These are phyloP conservation scores for Taenioides sp. DNA, from an alignment of 2,797 vertebrate species.

Conservation along the genomic window DNA sequence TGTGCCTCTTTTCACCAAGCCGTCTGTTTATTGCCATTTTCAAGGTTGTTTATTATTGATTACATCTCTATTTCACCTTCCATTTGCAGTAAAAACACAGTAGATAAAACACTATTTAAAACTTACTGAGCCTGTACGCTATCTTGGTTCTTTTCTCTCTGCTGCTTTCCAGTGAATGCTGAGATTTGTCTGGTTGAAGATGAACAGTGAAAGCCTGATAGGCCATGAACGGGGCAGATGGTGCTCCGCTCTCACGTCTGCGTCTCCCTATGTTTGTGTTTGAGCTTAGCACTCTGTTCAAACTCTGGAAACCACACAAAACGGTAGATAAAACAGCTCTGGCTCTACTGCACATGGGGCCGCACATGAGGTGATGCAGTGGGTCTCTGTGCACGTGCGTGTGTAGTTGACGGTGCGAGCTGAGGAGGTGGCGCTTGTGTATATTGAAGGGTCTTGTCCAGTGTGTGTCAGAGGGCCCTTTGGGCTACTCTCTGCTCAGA, in stretches of 20 bases:
- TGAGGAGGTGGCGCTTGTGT: constrained; percentile 66
- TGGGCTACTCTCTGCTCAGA: constrained; percentile 77
- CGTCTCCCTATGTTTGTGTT: constrained; percentile 75
- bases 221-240: constrained; percentile 73
- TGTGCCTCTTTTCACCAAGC: constrained; percentile 71
- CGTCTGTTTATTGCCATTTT: constrained; percentile 77
- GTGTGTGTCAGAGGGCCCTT: constrained; percentile 78
- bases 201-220: constrained; percentile 70
- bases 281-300: constrained; percentile 78
- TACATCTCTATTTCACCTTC: constrained; percentile 72
- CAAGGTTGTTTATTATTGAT: constrained; percentile 81
- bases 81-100: constrained; percentile 55
- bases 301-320: constrained; percentile 68
- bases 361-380: constrained; percentile 59
- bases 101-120: constrained; percentile 77
- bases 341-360: constrained; percentile 63
- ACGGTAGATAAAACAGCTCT: constrained; percentile 76
- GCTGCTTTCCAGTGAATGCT: constrained; percentile 56
- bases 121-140: constrained; percentile 58
- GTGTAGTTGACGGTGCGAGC: constrained; percentile 47
- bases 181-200: constrained; percentile 54
- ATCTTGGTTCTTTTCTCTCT: constrained; percentile 57
- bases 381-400: constrained; percentile 36
- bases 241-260: constrained; percentile 57
- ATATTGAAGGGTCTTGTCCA: constrained; percentile 77